Conservation (phyloP, 1,140 invertebrate species). For the Araneus ventricosus region DNA sequence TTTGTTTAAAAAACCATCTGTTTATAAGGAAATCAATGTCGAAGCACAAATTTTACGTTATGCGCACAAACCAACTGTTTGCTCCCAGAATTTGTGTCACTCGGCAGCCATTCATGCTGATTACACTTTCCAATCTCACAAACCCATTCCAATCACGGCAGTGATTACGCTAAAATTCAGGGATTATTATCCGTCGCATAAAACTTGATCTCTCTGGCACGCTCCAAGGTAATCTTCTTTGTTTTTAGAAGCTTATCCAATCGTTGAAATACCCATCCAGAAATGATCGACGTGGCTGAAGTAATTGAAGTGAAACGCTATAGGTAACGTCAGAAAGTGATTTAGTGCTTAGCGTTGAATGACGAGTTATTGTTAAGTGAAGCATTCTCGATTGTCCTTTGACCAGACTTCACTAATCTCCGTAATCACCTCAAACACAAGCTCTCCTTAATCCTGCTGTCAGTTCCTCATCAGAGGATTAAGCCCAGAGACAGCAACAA, state of each 20-base stretch:
- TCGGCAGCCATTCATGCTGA: not conserved
- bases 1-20: too few species aligned
- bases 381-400: constrained; percentile 50
- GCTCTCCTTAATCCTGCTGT: constrained; percentile 40
- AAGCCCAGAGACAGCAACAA: constrained; percentile 49
- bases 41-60: too few species aligned
- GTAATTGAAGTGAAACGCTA: constrained; percentile 23
- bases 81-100: too few species aligned
- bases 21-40: too few species aligned
- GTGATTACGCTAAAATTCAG: not conserved
- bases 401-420: constrained; percentile 54
- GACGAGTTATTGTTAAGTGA: constrained; percentile 47
- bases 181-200: not conserved
- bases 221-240: not conserved
- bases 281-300: constrained; percentile 27
- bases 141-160: not conserved
- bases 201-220: not conserved
- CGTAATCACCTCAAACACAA: constrained; percentile 58
- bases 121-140: not conserved
- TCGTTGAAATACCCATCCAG: not conserved
- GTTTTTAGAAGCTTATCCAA: not conserved
- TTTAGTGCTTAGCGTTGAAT: constrained; percentile 30
- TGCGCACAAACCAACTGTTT: too few species aligned
- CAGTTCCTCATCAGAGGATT: constrained; percentile 48
- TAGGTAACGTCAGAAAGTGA: constrained; percentile 41